A percentile compares a stretch with the other conserved stretches of the same genome.
These are phyloP conservation scores for Caenorhabditis becei DNA, from an alignment of 2,888 invertebrate genomes.

Conservation along the genomic window DNA sequence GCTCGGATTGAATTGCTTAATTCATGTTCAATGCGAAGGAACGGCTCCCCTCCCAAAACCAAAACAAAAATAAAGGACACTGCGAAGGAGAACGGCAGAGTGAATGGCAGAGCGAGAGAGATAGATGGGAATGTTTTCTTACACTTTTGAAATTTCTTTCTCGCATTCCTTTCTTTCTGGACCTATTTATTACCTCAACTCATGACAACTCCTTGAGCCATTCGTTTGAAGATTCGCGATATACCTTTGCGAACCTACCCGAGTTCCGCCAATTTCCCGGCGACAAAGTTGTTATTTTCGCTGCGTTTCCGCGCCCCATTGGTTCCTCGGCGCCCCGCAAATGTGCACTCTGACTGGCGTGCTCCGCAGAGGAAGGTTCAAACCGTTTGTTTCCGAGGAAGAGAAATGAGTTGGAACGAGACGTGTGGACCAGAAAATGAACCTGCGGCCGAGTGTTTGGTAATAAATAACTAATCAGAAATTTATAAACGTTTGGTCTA, in stretches of 20 bases:
- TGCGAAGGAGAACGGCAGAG: slow-evolving; percentile 12
- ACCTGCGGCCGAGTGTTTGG: neutral
- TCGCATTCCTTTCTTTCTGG: too few species aligned
- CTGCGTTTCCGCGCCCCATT: slow-evolving; percentile 31
- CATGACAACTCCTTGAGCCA: too few species aligned
- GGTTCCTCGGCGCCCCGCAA: slow-evolving; percentile 17
- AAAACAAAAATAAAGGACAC: slow-evolving; percentile 44
- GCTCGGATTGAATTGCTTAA: slow-evolving; percentile 45
- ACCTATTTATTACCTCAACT: too few species aligned
- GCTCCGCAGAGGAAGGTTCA: neutral
- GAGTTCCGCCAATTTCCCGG: neutral
- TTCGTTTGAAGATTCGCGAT: neutral
- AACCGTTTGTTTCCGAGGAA: neutral
- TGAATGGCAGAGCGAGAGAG: slow-evolving; percentile 3
- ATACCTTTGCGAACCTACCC: neutral
- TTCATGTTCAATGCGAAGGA: slow-evolving; percentile 52
- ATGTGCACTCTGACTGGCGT: slow-evolving; percentile 17
- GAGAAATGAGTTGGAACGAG: neutral
- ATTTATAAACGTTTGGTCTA: slow-evolving; percentile 15
- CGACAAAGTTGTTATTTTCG: slow-evolving; percentile 37
- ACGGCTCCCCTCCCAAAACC: slow-evolving; percentile 26
- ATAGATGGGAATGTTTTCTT: slow-evolving; percentile 43
- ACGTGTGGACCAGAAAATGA: neutral
- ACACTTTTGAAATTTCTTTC: slow-evolving; percentile 19
- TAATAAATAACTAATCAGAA: slow-evolving; percentile 14